A percentile compares a stretch with the other conserved stretches of the same genome.
phyloP scores from a whole-genome alignment of 2,113 vertebrate species.

The Entomyzon cyanotis region DNA sequence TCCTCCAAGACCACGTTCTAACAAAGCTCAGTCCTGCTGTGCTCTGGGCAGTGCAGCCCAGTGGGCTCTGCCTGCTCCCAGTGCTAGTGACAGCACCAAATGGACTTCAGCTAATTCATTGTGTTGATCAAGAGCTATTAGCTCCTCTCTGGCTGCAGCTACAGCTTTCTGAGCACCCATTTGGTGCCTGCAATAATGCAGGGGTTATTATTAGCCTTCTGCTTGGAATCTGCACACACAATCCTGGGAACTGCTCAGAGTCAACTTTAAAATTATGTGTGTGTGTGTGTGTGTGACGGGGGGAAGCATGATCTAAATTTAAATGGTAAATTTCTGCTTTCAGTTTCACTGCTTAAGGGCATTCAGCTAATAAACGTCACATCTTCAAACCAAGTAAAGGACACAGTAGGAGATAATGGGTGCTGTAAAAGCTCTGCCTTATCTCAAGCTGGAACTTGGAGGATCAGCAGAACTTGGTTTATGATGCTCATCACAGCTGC shows the following conservation, averaged over 20 bases:
- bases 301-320: constrained; percentile 29
- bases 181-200: neutral
- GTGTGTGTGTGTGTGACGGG: neutral
- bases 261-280: constrained; percentile 12
- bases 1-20: neutral
- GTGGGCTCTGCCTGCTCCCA: neutral
- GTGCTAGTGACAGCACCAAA: neutral
- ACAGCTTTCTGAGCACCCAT: neutral
- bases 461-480: neutral
- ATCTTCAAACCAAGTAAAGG: constrained; percentile 26
- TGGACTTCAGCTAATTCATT: neutral
- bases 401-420: neutral
- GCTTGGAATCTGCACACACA: constrained; percentile 13
- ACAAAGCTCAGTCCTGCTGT: no score
- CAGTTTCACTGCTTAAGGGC: neutral
- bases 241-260: constrained; percentile 30
- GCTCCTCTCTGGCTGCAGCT: constrained; percentile 2
- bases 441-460: neutral
- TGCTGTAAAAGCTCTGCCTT: constrained; percentile 35
- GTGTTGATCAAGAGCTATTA: neutral
- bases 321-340: constrained; percentile 45
- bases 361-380: neutral
- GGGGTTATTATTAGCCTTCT: constrained; percentile 42
- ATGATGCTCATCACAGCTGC: neutral
- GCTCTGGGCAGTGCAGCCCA: neutral